These are phyloP conservation scores for Podilymbus podiceps DNA, from an alignment of 2,113 vertebrate species.

Conservation along the genomic window DNA sequence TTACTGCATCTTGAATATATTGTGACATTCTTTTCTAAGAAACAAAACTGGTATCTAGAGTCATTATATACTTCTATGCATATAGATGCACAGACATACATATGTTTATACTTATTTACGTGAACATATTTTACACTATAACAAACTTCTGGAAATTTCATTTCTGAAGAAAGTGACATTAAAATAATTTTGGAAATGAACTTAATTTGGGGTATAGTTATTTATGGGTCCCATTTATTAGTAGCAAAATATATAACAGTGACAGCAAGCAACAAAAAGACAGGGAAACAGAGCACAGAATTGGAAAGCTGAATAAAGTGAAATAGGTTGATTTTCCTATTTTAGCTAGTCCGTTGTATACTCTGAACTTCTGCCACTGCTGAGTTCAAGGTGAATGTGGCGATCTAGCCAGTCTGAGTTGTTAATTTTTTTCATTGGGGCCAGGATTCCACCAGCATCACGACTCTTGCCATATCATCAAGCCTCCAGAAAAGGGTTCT, in stretches of 20 bases:
- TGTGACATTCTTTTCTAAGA: slow-evolving; percentile 54
- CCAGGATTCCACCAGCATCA: background rate
- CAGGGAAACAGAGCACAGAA: background rate
- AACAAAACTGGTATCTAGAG: background rate
- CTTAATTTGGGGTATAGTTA: background rate
- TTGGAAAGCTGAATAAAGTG: background rate
- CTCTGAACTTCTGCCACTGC: background rate
- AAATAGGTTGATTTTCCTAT: background rate
- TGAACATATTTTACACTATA: background rate
- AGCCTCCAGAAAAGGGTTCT: background rate
- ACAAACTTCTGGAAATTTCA: background rate
- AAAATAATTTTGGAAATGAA: background rate
- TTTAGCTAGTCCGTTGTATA: background rate
- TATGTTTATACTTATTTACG: background rate
- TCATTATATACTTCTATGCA: background rate
- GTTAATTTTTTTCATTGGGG: background rate
- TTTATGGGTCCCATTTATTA: background rate
- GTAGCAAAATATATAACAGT: accelerated
- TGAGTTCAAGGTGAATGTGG: background rate
- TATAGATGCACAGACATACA: background rate
- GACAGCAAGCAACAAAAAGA: background rate
- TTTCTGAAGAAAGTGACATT: background rate
- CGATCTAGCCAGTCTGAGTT: background rate
- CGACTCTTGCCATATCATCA: background rate
- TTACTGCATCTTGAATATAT: slow-evolving; percentile 65